Evolutionary conservation across 1,140 invertebrate species (phyloP), one percentile per base, ranked within the genome.

Genomic region (Polypedilum vanderplanki): DNA sequence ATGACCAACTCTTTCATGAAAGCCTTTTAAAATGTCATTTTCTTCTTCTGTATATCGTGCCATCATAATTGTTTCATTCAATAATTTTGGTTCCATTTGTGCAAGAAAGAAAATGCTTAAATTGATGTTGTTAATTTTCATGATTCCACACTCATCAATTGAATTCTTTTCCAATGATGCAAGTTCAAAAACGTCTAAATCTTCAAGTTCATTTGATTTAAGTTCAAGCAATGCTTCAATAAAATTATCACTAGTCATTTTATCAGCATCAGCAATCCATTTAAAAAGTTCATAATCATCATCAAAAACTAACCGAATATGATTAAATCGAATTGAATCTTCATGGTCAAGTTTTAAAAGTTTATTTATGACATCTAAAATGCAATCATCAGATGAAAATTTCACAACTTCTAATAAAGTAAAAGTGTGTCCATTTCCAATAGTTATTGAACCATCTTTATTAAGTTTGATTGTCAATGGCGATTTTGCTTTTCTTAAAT

Each of bases 261-360:
- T 70, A 18, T 70, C 65, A 18, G 15, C 20, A 20, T 18, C 17
- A 70, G 17, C 17, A 70, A 70, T 70, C 65, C 65, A 70, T 20
- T 70, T 70, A 17, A 70, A 70, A 18, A 70, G 18, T 3, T 70
- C 20, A 18, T 20, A 20, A 12, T 70, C 65, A 70, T 70, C 65
- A 70, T 70, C 20, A 20, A 70, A 70, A 18, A 70, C 65, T 12
- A 70, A 20, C 20, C 65, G 65, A 70, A 70, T 18, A 12, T 70
- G 20, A 70, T 18, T 70, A 20, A 70, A 70, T 70, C 20, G 3
- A 18, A 70, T 70, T n/a, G 65, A 9, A 22, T 70, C 65, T 22
- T 70, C 65, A 8, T 9, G 17, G 20, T 70, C 20, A 20, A 70
- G 65, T 22, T 20, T 20, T 20, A 70, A 22, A 18, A 70, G 20